Percentiles rank a stretch among this genome's conserved stretches.
Evolutionary conservation across 1,140 invertebrate species (phyloP).

Genomic region (Psilanteris sp.): DNA sequence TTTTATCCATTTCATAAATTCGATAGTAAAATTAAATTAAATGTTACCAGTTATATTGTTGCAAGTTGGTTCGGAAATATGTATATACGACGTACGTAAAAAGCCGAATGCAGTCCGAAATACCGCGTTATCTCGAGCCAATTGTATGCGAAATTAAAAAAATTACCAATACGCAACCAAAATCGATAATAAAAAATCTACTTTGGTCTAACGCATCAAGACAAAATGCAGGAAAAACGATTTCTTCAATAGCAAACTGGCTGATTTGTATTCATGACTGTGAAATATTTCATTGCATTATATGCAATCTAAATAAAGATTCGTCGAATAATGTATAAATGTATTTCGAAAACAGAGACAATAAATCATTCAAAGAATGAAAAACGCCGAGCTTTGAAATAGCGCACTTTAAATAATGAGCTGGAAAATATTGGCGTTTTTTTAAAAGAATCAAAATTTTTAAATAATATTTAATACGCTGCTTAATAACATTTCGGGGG

Average conservation of each 20-base stretch:
- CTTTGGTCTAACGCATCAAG: background rate
- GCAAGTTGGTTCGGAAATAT: too few species aligned
- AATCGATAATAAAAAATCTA: slow-evolving; percentile 22
- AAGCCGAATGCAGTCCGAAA: too few species aligned
- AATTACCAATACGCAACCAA: slow-evolving; percentile 11
- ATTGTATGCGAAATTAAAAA: slow-evolving; percentile 27
- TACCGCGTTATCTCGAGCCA: slow-evolving; percentile 2
- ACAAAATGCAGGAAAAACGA: too few species aligned
- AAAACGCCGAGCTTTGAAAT: slow-evolving; percentile 5
- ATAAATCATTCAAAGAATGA: slow-evolving; percentile 38
- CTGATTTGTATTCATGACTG: slow-evolving; percentile 42
- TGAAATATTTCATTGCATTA: slow-evolving; percentile 43
- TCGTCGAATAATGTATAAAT: slow-evolving; percentile 33
- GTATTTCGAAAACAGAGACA: slow-evolving; percentile 20
- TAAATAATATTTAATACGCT: too few species aligned
- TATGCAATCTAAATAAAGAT: slow-evolving; percentile 47
- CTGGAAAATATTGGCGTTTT: slow-evolving; percentile 21
- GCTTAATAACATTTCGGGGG: too few species aligned
- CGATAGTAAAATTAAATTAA: too few species aligned
- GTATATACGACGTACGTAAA: too few species aligned
- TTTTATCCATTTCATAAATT: too few species aligned
- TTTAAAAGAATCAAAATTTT: slow-evolving; percentile 10
- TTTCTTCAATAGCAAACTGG: slow-evolving; percentile 9
- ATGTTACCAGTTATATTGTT: too few species aligned
- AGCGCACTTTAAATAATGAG: slow-evolving; percentile 53